phyloP scores from a whole-genome alignment of 2,113 vertebrate genomes.

The Myrmecobius fasciatus region DNA sequence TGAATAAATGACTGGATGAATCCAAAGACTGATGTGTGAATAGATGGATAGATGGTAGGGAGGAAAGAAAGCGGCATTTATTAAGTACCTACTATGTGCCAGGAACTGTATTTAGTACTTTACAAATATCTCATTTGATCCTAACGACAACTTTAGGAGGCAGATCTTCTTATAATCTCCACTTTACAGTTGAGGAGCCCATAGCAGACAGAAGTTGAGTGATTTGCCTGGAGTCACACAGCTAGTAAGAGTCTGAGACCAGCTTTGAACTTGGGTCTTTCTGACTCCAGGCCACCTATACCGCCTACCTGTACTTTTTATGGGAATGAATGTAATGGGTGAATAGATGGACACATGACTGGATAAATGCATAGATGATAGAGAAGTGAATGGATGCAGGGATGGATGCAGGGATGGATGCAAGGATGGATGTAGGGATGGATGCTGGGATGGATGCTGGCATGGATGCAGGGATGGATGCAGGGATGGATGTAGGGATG shows the following conservation, averaged over 20 bases:
- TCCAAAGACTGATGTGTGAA: neutral
- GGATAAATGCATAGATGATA: too few relatives aligned
- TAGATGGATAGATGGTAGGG: neutral
- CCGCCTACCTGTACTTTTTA: neutral
- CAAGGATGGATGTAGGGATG: too few relatives aligned
- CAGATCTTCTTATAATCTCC: neutral
- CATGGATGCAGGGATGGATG: too few relatives aligned
- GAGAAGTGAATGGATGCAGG: too few relatives aligned
- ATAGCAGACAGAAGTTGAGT: neutral
- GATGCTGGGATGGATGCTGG: too few relatives aligned
- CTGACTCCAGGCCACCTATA: neutral
- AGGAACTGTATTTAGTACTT: neutral
- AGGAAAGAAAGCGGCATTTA: neutral
- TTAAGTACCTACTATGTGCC: neutral
- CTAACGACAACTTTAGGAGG: neutral
- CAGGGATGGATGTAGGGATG: too few relatives aligned
- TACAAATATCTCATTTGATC: neutral
- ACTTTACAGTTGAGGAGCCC: neutral
- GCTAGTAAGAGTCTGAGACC: neutral
- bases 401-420: too few relatives aligned
- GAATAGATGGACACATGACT: neutral
- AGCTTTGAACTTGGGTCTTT: neutral
- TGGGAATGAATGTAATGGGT: neutral
- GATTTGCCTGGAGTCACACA: neutral
- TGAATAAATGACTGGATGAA: neutral